Base-by-base conservation (phyloP, 2,888 invertebrate species). In the Cepaea hortensis region DNA sequence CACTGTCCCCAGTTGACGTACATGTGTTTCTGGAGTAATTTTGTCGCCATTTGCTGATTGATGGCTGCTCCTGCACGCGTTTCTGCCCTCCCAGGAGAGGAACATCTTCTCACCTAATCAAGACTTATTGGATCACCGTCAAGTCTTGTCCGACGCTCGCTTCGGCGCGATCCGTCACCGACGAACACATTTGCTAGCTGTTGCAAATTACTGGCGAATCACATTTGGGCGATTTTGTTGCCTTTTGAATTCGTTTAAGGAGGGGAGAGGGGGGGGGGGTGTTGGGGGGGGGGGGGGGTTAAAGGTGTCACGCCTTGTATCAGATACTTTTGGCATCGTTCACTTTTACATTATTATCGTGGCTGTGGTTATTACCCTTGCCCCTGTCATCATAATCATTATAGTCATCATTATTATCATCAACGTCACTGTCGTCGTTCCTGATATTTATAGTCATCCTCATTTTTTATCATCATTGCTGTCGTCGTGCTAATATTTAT, bases 21-120 rank as follows among this genome's bases (percentile, higher is more conserved):
- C 83, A 79, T 83, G 86, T 86, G 81, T 86, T 85, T 13, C 85
- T 50, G 70, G 70, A 79, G 68, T 85, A 70, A 50, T 65, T 85
- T 70, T 6, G 48, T 70, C 85, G 79, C 85, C 85, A 85, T 85
- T 85, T 68, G 77, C 23, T 85, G 85, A 85, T 85, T 85, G 85
- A 85, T 85, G 85, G 50, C 77, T 48, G 55, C 79, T 85, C 77
- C 55, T n/a, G 4, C 62, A 55, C 48, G 35, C 85, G 72, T 73
- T n/a, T 85, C 50, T 20, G 1, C 70, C 61, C 65, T 81, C 81
- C 80, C 85, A 18, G 20, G 80, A 80, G 85, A 46, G 68, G 80
- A 7, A 62, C 35, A 85, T 81, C 81, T 85, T 50, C 72, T 73
- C 85, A 81, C 73, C 85, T 81, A 85, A 85, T 85, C 85, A 85